Percentiles rank a stretch among this genome's conserved stretches.
Conservation (phyloP, 2,888 invertebrate genomes). For the Platycheirus rosarum region DNA sequence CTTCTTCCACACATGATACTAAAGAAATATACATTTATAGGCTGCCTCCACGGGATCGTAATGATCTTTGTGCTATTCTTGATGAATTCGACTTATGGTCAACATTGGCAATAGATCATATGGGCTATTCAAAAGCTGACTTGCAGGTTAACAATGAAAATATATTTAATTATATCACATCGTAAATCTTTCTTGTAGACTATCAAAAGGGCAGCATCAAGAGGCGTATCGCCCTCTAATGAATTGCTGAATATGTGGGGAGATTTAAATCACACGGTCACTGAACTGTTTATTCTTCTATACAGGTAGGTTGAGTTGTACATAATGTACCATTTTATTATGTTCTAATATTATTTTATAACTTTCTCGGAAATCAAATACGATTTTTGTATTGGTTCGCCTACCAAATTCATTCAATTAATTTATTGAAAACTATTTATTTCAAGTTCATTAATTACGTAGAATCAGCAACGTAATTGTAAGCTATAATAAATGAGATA, state of each 20-base stretch:
- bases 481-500: too few species aligned
- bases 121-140: constrained; percentile 85
- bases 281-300: constrained; percentile 90
- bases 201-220: constrained; percentile 84
- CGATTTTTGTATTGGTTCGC: too few species aligned
- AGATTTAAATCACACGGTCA: constrained; percentile 90
- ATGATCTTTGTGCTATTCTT: constrained; percentile 89
- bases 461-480: too few species aligned
- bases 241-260: constrained; percentile 91
- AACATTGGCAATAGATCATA: constrained; percentile 87
- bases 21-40: constrained; percentile 86
- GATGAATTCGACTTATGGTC: constrained; percentile 92
- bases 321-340: too few species aligned
- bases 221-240: constrained; percentile 87
- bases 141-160: constrained; percentile 76
- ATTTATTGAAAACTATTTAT: too few species aligned
- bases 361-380: too few species aligned
- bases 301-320: constrained; percentile 76
- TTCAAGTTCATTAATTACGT: too few species aligned
- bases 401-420: too few species aligned
- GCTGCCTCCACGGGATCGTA: constrained; percentile 87
- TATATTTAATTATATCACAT: not conserved
- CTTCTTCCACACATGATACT: constrained; percentile 17
- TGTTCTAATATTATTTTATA: too few species aligned
- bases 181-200: constrained; percentile 80